A percentile compares a stretch with the other conserved stretches of the same genome.
These are phyloP conservation scores for Chydorus sphaericus DNA, from an alignment of 2,888 invertebrate genomes.

Conservation along the genomic window DNA sequence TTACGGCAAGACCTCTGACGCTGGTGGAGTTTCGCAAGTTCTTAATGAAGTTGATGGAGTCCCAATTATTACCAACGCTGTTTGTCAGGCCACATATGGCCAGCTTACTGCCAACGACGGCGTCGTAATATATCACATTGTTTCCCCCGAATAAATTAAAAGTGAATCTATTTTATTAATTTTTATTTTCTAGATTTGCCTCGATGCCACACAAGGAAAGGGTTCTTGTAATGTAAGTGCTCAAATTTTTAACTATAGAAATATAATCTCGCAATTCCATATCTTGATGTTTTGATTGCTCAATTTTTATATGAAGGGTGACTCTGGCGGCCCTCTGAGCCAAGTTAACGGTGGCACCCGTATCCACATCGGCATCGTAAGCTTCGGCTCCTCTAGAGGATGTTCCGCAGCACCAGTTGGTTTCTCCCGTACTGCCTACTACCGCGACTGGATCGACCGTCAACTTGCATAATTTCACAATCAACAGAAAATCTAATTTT, in stretches of 20 bases:
- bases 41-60: slow-evolving; percentile 9
- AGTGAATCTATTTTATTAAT: too few species aligned
- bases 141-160: too few species aligned
- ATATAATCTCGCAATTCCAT: background rate
- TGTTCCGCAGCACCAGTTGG: slow-evolving; percentile 29
- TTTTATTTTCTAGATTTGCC: too few species aligned
- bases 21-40: slow-evolving; percentile 5
- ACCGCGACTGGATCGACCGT: slow-evolving; percentile 27
- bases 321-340: slow-evolving; percentile 25
- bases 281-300: too few species aligned
- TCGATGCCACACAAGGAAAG: slow-evolving; percentile 13
- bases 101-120: background rate
- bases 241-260: background rate
- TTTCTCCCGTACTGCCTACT: slow-evolving; percentile 28
- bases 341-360: slow-evolving; percentile 23
- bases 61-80: slow-evolving; percentile 12
- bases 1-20: slow-evolving; percentile 1
- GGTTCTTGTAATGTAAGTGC: slow-evolving; percentile 15
- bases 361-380: slow-evolving; percentile 26
- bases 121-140: too few species aligned
- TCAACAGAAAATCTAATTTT: too few species aligned
- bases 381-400: slow-evolving; percentile 27
- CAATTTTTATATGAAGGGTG: slow-evolving; percentile 22
- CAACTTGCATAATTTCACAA: too few species aligned
- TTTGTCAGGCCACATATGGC: slow-evolving; percentile 8